Evolutionary conservation across 2,888 invertebrate genomes (phyloP), one percentile per base, ranked within the genome.

Genomic region (Plebejus anna): DNA sequence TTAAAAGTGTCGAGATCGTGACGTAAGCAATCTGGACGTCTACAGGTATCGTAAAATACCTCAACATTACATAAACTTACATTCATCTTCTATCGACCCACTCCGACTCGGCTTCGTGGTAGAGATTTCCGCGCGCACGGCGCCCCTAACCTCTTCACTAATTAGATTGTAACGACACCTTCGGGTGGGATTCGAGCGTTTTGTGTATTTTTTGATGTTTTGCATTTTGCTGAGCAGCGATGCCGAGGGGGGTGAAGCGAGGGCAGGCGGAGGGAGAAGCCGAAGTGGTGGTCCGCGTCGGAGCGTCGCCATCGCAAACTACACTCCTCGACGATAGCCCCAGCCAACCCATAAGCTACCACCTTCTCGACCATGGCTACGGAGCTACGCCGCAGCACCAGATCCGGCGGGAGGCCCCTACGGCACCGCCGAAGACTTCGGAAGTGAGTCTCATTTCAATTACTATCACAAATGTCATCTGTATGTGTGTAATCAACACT

Each of bases 321-420:
- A 94, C 92, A 81, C 88, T 93, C 81, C 84, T 92, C 83, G 92
- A 92, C 77, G 93, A 93, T 84, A 94, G 94, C 88, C 94, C 94
- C 81, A 89, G 90, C 84, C 94, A 94, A 86, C 90, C 94, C 82
- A 92, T 95, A 84, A 96, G 96, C 90, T 96, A 96, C 81, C 97
- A 97, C 90, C 95, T 97, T 83, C 95, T 97, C 83, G 97, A 98
- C 90, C 97, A 98, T 87, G 97, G 97, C 82, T 98, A 98, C 92
- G 97, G 97, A 81, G 97, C 96, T 84, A 97, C 97, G 81, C 96
- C 97, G 79, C 95, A 96, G 86, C 95, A 95, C 83, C 96, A 95
- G 88, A 94, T 95, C 82, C 94, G 95, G 84, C 94, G 94, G 80
- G 94, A 94, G 89, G 94, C 91, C 86, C 94, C 89, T 82, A 86